phyloP scores from a whole-genome alignment of 2,888 invertebrate genomes.

The Papilio demoleus region DNA sequence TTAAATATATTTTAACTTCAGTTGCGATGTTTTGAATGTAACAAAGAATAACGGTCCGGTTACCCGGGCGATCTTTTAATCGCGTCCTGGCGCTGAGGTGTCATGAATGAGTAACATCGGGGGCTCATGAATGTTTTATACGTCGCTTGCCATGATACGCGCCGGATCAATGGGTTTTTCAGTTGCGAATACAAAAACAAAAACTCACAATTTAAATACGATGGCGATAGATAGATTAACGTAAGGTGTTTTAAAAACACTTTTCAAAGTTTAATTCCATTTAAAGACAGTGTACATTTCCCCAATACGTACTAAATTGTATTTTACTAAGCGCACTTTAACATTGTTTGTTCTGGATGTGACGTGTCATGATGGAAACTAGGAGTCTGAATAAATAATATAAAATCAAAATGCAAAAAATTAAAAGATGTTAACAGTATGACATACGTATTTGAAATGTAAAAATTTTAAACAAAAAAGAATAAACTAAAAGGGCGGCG shows the following conservation, averaged over 20 bases:
- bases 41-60: conserved; percentile 47
- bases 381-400: too few species aligned
- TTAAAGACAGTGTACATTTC: background rate
- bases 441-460: too few species aligned
- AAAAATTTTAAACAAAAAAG: too few species aligned
- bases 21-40: conserved; percentile 3
- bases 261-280: background rate
- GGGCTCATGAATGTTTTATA: conserved; percentile 77
- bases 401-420: too few species aligned
- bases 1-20: background rate
- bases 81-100: conserved; percentile 54
- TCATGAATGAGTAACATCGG: conserved; percentile 74
- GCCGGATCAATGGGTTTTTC: conserved; percentile 55
- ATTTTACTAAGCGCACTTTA: too few species aligned
- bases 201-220: conserved; percentile 37
- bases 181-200: conserved; percentile 40
- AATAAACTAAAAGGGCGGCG: too few species aligned
- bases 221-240: background rate
- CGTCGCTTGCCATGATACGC: conserved; percentile 61
- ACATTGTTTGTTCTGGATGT: too few species aligned
- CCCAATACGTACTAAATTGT: background rate
- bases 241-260: background rate
- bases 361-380: too few species aligned
- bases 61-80: conserved; percentile 47
- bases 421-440: too few species aligned